phyloP scores from a whole-genome alignment of 2,888 invertebrate genomes.

The Hydriomena furcata region DNA sequence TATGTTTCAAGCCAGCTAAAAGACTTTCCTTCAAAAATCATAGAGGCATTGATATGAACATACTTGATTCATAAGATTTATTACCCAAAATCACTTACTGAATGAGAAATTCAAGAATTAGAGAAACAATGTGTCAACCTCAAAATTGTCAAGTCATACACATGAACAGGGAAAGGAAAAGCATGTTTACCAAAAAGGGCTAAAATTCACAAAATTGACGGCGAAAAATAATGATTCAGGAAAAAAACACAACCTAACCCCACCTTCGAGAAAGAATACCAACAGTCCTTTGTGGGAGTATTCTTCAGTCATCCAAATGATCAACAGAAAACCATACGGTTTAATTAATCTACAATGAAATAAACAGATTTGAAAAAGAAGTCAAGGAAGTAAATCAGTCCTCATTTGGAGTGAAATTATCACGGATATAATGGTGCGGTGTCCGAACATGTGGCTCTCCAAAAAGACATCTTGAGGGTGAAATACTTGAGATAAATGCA shows the following conservation, averaged over 20 bases:
- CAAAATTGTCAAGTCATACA: slow-evolving; percentile 42
- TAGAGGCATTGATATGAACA: too few species aligned
- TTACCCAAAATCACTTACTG: too few species aligned
- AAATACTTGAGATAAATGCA: slow-evolving; percentile 52
- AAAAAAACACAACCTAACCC: slow-evolving; percentile 61
- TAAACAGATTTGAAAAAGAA: slow-evolving; percentile 26
- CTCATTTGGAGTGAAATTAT: slow-evolving; percentile 47
- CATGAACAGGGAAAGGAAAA: slow-evolving; percentile 14
- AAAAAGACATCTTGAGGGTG: slow-evolving; percentile 71
- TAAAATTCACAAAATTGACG: neutral
- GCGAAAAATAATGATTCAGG: neutral
- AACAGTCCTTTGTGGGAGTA: slow-evolving; percentile 44
- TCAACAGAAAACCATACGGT: slow-evolving; percentile 27
- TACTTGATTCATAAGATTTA: too few species aligned
- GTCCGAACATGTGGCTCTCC: slow-evolving; percentile 74
- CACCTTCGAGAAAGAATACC: slow-evolving; percentile 63
- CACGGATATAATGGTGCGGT: slow-evolving; percentile 55
- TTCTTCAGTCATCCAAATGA: slow-evolving; percentile 31
- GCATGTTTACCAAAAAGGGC: slow-evolving; percentile 2
- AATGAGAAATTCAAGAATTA: neutral
- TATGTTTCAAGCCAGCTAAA: too few species aligned
- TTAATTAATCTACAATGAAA: slow-evolving; percentile 19
- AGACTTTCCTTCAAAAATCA: too few species aligned
- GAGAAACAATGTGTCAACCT: slow-evolving; percentile 26
- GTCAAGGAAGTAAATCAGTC: slow-evolving; percentile 44